Evolutionary conservation across 2,797 vertebrate species (phyloP).

Genomic region (Lepidocolaptes lacrymiger): DNA sequence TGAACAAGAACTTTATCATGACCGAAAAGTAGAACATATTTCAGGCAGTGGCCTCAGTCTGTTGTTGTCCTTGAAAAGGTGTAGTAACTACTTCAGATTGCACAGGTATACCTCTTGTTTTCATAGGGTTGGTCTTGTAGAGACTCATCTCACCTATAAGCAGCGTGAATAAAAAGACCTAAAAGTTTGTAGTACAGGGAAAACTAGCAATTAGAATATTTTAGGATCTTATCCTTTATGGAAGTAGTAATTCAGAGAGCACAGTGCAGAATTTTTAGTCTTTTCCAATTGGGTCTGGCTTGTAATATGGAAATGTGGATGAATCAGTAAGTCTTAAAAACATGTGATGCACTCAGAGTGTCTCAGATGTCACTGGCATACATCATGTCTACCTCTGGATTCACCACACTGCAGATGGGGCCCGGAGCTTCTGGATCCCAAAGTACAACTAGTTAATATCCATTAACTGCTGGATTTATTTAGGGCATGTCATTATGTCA

Average conservation of each 20-base stretch:
- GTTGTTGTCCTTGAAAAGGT: neutral
- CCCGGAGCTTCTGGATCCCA: neutral
- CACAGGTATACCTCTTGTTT: neutral
- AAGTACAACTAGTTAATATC: neutral
- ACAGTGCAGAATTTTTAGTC: neutral
- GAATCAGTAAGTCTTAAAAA: neutral
- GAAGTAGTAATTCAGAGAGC: neutral
- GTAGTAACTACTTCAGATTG: neutral
- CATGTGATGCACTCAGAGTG: fast-evolving
- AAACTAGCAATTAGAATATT: neutral
- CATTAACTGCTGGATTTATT: neutral
- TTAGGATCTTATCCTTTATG: neutral
- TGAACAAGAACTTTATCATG: neutral
- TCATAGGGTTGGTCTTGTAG: neutral
- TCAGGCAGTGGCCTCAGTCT: neutral
- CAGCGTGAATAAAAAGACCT: neutral
- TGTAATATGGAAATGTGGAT: neutral
- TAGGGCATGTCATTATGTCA: neutral
- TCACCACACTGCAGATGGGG: neutral
- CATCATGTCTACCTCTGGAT: neutral
- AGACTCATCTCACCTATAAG: neutral
- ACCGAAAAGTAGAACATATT: neutral
- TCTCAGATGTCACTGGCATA: neutral
- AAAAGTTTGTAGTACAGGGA: neutral
- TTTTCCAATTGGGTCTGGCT: neutral